These are phyloP conservation scores for Strigamia maritima DNA, from an alignment of 2,888 invertebrate species.

Conservation along the genomic window DNA sequence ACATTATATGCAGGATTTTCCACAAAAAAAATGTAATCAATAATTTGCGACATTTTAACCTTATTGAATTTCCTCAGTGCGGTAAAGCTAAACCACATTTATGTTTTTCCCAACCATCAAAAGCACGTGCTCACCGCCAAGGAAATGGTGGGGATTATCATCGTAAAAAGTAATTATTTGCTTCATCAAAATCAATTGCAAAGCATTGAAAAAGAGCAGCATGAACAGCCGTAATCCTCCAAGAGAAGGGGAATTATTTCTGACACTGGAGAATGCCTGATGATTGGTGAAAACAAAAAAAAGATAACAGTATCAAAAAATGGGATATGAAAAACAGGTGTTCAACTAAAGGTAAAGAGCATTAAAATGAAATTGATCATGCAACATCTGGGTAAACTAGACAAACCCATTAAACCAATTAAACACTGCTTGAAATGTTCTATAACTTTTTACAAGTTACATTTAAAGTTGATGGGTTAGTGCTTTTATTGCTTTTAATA, in stretches of 20 bases:
- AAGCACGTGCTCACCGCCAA: constrained; percentile 13
- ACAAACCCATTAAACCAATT: background rate
- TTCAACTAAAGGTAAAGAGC: constrained; percentile 6
- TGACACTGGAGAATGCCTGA: constrained; percentile 14
- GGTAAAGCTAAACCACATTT: background rate
- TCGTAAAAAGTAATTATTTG: constrained; percentile 23
- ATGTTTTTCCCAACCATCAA: constrained; percentile 11
- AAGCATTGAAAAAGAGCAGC: constrained; percentile 2
- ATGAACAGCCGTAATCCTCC: constrained; percentile 9
- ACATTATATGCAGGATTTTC: no score
- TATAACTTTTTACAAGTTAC: background rate
- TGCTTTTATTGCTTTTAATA: no score
- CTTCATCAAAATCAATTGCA: constrained; percentile 19
- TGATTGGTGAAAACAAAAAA: constrained; percentile 7
- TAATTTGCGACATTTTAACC: background rate
- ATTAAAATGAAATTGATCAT: constrained; percentile 19
- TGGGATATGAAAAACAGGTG: constrained; percentile 13
- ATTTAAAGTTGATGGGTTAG: background rate
- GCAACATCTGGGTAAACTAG: background rate
- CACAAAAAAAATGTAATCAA: background rate
- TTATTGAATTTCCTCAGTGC: background rate
- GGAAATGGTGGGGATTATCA: constrained; percentile 13
- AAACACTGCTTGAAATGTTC: background rate
- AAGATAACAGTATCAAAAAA: background rate
- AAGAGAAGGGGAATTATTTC: constrained; percentile 15